Evolutionary conservation across 1,140 invertebrate genomes (phyloP).

Genomic region (Dinoponera quadriceps): DNA sequence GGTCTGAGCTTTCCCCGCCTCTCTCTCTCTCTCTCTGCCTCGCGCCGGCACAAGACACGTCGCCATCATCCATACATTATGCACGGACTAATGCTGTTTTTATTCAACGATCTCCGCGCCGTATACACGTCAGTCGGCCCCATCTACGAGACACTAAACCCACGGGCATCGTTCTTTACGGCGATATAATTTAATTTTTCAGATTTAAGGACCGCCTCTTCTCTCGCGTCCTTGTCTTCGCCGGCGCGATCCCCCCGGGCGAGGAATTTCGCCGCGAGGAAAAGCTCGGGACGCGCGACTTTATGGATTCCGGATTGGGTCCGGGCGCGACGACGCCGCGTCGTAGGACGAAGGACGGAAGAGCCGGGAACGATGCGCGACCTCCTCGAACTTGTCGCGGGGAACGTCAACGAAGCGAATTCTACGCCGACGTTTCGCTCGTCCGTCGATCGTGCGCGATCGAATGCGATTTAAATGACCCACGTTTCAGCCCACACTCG

Average conservation of each 20-base stretch:
- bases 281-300: slow-evolving; percentile 46
- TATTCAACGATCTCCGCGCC: slow-evolving; percentile 78
- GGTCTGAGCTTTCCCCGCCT: slow-evolving; percentile 41
- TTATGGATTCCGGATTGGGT: slow-evolving; percentile 69
- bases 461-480: neutral
- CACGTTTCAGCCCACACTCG: neutral
- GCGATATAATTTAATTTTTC: slow-evolving; percentile 85
- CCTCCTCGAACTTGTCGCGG: neutral
- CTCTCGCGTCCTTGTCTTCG: slow-evolving; percentile 72
- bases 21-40: slow-evolving; percentile 23
- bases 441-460: neutral
- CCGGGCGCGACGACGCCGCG: slow-evolving; percentile 5
- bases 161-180: slow-evolving; percentile 80
- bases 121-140: slow-evolving; percentile 62
- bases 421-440: neutral
- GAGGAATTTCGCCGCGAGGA: slow-evolving; percentile 58
- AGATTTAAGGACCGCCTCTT: slow-evolving; percentile 82
- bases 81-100: slow-evolving; percentile 84
- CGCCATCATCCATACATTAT: slow-evolving; percentile 82
- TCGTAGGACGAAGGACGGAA: neutral
- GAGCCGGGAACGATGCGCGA: neutral
- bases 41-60: slow-evolving; percentile 64
- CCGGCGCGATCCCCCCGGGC: slow-evolving; percentile 55
- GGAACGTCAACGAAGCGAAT: neutral
- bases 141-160: slow-evolving; percentile 78